Evolutionary conservation across 1,140 invertebrate species (phyloP), one percentile per base, ranked within the genome.

Genomic region (Drosophila watanabei): DNA sequence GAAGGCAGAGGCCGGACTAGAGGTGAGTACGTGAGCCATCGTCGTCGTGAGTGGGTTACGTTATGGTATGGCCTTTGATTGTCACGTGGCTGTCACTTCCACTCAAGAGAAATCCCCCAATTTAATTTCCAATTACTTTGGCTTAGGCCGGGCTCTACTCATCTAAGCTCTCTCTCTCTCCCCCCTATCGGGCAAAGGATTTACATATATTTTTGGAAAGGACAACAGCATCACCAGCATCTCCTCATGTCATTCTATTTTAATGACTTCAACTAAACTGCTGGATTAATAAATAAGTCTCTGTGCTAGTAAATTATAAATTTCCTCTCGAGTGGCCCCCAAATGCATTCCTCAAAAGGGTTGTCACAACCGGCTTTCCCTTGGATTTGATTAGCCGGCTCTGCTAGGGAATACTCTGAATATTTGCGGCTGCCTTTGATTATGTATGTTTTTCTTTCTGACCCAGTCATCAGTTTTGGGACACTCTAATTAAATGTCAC

Each of bases 111-210:
- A 75, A 75, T 75, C 69, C 69, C 75, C 75, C 75, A 79, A 79
- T 79, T 80, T 79, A 80, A 80, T 80, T 80, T 80, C 76, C 76
- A 80, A 80, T 80, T 80, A 80, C 77, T 80, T 80, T 64, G 77
- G 77, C 76, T 80, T 80, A 79, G 59, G 48, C 20, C 51, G 13
- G 37, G 33, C 33, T 52, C 24, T 10, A 28, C 16, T 45, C 46
- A 43, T 33, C 65, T 51, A 56, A 43, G 45, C 75, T 43, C 10
- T 46, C 24, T 16, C 62, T 35, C 10, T 24, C 13, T 11, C 39
- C 28, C 45, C 41, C 37, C 33, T 28, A 39, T 61, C 20, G 54
- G 45, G 46, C 24, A 41, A 45, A 20, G 68, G 39, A 72, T 79
- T 79, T 79, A 45, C 75, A 79, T 79, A 79, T 79, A 72, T 70